Conservation (phyloP, 2,888 invertebrate genomes). For the Fragum sueziense region DNA sequence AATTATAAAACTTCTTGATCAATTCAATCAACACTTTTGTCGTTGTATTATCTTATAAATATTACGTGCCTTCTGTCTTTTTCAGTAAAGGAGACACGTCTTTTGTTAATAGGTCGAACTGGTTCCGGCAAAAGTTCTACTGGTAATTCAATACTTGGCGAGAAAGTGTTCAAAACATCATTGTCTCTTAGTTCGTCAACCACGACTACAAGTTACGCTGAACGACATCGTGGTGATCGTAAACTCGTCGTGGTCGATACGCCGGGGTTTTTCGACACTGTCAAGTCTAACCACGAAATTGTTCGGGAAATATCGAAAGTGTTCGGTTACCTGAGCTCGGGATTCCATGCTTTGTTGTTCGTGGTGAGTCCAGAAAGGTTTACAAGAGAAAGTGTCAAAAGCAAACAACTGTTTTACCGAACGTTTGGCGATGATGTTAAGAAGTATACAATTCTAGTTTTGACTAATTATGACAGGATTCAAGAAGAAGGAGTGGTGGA, state of each 20-base stretch:
- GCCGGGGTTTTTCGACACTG: conserved; percentile 45
- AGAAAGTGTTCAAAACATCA: conserved; percentile 22
- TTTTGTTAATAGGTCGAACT: conserved; percentile 43
- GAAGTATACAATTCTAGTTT: conserved; percentile 27
- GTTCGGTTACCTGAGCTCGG: conserved; percentile 24
- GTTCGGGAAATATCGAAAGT: conserved; percentile 23
- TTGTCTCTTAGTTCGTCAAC: conserved; percentile 14
- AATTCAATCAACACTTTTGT: too few species aligned
- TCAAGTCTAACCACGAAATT: conserved; percentile 12
- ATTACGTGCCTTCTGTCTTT: too few species aligned
- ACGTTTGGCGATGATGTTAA: conserved; percentile 27
- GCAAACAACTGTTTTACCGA: conserved; percentile 23
- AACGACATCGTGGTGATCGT: conserved; percentile 15
- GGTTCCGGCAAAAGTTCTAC: conserved; percentile 47
- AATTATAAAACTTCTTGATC: too few species aligned
- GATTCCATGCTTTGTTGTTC: conserved; percentile 38
- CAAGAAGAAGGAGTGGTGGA: conserved; percentile 10
- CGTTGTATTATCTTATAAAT: too few species aligned
- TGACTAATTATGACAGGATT: conserved; percentile 33
- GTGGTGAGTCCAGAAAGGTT: conserved; percentile 33
- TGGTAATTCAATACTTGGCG: conserved; percentile 38
- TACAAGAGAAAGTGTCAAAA: conserved; percentile 29
- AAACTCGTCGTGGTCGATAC: conserved; percentile 38
- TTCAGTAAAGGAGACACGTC: conserved; percentile 13
- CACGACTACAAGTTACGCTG: conserved; percentile 12